Evolutionary conservation across 92 coral and sea anemone genomes (phyloP), one percentile per base, ranked within the genome.

Genomic region (Zoanthus solanderi): DNA sequence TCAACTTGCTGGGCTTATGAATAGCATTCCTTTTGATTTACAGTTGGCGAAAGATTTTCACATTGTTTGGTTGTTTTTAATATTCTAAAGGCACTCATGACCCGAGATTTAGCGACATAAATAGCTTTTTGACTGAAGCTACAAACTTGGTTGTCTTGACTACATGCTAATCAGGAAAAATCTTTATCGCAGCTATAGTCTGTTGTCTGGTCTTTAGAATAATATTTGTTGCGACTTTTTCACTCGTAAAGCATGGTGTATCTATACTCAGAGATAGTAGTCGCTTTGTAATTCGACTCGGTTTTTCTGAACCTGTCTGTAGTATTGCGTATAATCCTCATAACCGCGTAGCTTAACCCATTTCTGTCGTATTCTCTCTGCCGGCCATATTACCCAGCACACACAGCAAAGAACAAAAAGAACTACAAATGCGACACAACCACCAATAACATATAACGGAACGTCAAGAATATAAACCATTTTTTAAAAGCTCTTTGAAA

Each of bases 311-410:
- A 60, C 53, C 13, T 81, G 74, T 47, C 74, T 81, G 45, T 81
- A 66, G 28, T 81, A 81, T 28, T 81, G 75, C 7, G 60, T 66
- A 15, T 81, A 50, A 71, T 81, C 85, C 12, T 81, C 75, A 44
- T 81, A 81, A 6, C 85, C 85, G 10, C 75, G 85, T 63, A 81
- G 66, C 3, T 10, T 81, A 1, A 81, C 75, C 85, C 85, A 81
- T 47, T 68, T 67, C 66, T 81, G 85, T 44, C 85, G 85, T 65
- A 81, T 46, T 48, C 85, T 65, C 28, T 81, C 85, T 34, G 85
- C 85, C 6, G 85, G 85, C 85, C 85, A 81, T 12, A 81, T 73
- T 14, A 81, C 85, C 85, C 85, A 81, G n/a, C 85, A 81, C n/a
- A 81, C 44, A n/a, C 85, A 81, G 42, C 74, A 81, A 71, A 65